Evolutionary conservation across 2,113 vertebrate species (phyloP), one percentile per base, ranked within the genome.

Genomic region (Chloroceryle aenea): DNA sequence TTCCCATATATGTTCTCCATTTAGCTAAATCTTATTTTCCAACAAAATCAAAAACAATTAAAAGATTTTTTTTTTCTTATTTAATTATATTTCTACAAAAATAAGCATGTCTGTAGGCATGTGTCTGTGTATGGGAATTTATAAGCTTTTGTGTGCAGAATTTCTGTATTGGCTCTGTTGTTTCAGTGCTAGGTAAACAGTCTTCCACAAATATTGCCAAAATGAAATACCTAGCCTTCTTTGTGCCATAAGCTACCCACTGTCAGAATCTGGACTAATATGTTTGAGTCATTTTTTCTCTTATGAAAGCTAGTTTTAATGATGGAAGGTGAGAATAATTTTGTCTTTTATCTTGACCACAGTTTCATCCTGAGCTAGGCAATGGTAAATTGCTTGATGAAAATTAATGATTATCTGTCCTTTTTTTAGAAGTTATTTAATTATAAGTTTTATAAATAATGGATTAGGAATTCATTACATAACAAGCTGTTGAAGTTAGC

Each of bases 371-470:
- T 72, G 40, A 96, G 80, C 3, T 21, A 94, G 56, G 38, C 10
- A 91, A 83, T 30, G 67, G 29, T 27, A 88, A 97, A 89, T 90
- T 95, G 36, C 38, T 96, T 92, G 52, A 95, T 89, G 71, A 92
- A 77, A 97, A 93, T 88, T 73, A 95, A 92, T 93, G 45, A 87
- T 85, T 96, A 87, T 62, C 30, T 85, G 23, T 58, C 32, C 38
- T 78, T 85, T 90, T 97, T 96, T 93, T 89, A 77, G 58, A 95
- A 82, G 6, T 43, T 38, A 81, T 10, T 74, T 95, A 90, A 96
- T 93, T 95, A 64, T 90, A 97, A 88, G 29, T 90, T 96, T 94
- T 95, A 93, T 89, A 94, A 95, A 76, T 97, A 71, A 95, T 82
- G 19, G 40, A 94, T 96, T 76, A 91, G 61, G 75, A 95, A 79